Evolutionary conservation across 2,888 invertebrate genomes (phyloP).

Genomic region (Venusia cambrica): DNA sequence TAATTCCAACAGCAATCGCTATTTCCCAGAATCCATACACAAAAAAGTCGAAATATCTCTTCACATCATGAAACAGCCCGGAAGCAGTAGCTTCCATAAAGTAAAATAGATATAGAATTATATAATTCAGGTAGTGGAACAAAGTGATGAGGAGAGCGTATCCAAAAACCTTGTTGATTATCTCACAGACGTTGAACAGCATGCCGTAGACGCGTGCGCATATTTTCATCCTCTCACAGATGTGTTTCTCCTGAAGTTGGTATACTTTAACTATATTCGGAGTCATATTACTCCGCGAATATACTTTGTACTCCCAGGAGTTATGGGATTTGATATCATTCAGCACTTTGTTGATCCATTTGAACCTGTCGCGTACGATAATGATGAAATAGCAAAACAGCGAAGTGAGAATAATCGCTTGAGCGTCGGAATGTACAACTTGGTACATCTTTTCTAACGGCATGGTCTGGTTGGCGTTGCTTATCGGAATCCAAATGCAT

Average conservation of each 20-base stretch:
- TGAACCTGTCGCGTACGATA: slow-evolving; percentile 44
- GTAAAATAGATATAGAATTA: slow-evolving; percentile 56
- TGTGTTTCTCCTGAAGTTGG: slow-evolving; percentile 42
- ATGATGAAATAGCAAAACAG: slow-evolving; percentile 46
- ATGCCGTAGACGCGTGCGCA: slow-evolving; percentile 52
- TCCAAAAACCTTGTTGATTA: slow-evolving; percentile 46
- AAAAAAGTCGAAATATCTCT: slow-evolving; percentile 47
- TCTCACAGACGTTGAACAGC: slow-evolving; percentile 39
- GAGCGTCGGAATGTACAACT: slow-evolving; percentile 43
- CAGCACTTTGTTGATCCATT: slow-evolving; percentile 48
- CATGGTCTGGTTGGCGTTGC: slow-evolving; percentile 32
- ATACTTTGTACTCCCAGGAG: slow-evolving; percentile 43
- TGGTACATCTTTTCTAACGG: slow-evolving; percentile 51
- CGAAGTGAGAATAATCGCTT: slow-evolving; percentile 42
- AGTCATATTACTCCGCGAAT: slow-evolving; percentile 35
- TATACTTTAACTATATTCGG: slow-evolving; percentile 34
- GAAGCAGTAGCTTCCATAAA: slow-evolving; percentile 66
- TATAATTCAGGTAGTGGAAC: slow-evolving; percentile 37
- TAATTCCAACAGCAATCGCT: slow-evolving; percentile 39
- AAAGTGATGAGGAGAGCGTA: slow-evolving; percentile 44
- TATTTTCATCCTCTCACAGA: slow-evolving; percentile 48
- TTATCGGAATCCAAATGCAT: slow-evolving; percentile 45
- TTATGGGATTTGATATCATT: slow-evolving; percentile 39
- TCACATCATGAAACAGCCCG: slow-evolving; percentile 50
- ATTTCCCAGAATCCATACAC: slow-evolving; percentile 56